Evolutionary conservation across 2,888 invertebrate genomes (phyloP).

Genomic region (Zele albiditarsus): DNA sequence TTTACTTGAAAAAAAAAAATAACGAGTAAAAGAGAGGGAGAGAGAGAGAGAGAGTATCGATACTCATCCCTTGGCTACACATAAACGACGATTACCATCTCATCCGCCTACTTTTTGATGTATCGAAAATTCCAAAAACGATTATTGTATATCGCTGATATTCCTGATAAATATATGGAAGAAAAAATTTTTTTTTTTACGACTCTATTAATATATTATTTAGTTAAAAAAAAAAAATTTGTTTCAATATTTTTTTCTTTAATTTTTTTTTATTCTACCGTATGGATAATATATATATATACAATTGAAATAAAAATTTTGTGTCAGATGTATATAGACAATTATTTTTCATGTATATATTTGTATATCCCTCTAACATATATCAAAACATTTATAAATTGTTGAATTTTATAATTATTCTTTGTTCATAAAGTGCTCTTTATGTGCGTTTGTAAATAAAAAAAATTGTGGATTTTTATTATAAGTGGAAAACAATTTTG

Average conservation of each 20-base stretch:
- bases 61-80: conserved; percentile 34
- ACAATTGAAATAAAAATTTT: too few species aligned
- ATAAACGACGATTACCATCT: conserved; percentile 43
- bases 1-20: conserved; percentile 28
- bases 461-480: too few species aligned
- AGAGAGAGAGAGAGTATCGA: conserved; percentile 11
- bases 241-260: background rate
- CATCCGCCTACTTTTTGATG: conserved; percentile 13
- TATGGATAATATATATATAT: too few species aligned
- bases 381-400: too few species aligned
- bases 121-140: conserved; percentile 36
- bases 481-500: too few species aligned
- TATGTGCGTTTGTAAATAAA: too few species aligned
- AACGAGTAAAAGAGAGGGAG: background rate
- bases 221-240: background rate
- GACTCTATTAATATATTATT: background rate
- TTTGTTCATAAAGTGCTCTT: too few species aligned
- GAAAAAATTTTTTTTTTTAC: background rate
- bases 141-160: conserved; percentile 23
- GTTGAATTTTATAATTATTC: too few species aligned
- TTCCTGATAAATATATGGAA: background rate
- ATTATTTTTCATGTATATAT: too few species aligned
- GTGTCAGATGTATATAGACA: too few species aligned
- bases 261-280: background rate
- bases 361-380: too few species aligned